Evolutionary conservation across 2,797 vertebrate genomes (phyloP).

Genomic region (Aplochiton taeniatus): DNA sequence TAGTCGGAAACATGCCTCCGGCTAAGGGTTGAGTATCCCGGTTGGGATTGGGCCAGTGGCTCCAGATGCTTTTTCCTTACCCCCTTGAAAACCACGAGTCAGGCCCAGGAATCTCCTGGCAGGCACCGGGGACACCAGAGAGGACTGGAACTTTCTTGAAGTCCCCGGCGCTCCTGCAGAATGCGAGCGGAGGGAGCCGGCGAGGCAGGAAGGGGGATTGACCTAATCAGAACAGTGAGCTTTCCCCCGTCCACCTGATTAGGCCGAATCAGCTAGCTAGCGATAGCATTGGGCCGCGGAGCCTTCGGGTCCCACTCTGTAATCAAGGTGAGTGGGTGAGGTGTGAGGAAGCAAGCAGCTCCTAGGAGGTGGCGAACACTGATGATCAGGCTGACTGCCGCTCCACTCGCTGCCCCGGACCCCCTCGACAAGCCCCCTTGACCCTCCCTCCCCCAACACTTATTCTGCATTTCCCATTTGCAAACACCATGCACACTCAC

Average conservation of each 20-base stretch:
- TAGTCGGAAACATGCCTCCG: too few species aligned
- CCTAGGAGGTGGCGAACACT: slow-evolving; percentile 62
- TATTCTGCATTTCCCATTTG: not conserved
- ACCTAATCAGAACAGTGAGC: slow-evolving; percentile 1
- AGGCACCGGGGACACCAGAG: not conserved
- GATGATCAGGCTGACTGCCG: slow-evolving; percentile 55
- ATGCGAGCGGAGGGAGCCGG: not conserved
- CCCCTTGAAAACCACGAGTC: not conserved
- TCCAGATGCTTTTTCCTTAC: not conserved
- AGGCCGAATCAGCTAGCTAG: slow-evolving; percentile 7
- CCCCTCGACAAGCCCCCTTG: slow-evolving; percentile 35
- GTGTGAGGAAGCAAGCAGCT: slow-evolving; percentile 36
- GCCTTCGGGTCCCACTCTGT: slow-evolving; percentile 4
- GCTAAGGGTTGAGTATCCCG: too few species aligned
- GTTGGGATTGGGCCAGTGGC: not conserved
- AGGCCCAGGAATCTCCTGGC: not conserved
- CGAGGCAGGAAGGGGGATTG: not conserved
- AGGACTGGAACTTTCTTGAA: not conserved
- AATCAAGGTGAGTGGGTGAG: slow-evolving; percentile 61
- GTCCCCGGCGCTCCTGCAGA: not conserved
- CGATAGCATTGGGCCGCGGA: not conserved
- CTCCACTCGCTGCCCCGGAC: slow-evolving; percentile 51
- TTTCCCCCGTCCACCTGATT: not conserved
- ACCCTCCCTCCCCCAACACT: slow-evolving; percentile 9
- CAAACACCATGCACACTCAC: not conserved